These are phyloP conservation scores for Antheraea mylitta DNA, from an alignment of 1,140 invertebrate genomes.

Conservation along the genomic window DNA sequence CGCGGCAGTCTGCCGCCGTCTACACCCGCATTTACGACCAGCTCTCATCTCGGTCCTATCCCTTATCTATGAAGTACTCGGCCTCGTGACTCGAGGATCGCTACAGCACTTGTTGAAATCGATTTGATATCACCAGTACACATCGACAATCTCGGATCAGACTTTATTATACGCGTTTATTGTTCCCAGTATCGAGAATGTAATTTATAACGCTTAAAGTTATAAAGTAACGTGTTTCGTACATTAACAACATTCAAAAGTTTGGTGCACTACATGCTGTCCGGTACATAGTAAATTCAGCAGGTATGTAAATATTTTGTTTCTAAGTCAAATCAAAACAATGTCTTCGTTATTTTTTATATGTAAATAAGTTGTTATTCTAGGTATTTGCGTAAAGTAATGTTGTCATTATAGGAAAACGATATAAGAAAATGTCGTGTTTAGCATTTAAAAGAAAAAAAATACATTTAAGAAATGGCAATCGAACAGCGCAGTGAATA, in stretches of 20 bases:
- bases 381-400: no score
- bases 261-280: background rate
- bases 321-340: background rate
- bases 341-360: background rate
- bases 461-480: no score
- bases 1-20: slow-evolving; percentile 33
- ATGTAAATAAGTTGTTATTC: background rate
- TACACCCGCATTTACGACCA: slow-evolving; percentile 19
- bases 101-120: slow-evolving; percentile 26
- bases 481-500: no score
- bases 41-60: slow-evolving; percentile 49
- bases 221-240: slow-evolving; percentile 8
- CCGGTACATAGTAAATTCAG: background rate
- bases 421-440: no score
- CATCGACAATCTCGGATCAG: slow-evolving; percentile 31
- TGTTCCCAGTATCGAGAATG: slow-evolving; percentile 24
- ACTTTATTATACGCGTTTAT: slow-evolving; percentile 34
- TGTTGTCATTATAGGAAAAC: no score
- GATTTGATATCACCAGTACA: slow-evolving; percentile 33
- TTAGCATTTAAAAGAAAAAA: no score
- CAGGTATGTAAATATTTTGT: background rate
- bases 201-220: slow-evolving; percentile 25
- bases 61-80: slow-evolving; percentile 45
- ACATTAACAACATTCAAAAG: background rate
- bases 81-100: slow-evolving; percentile 45